Evolutionary conservation across 2,797 vertebrate species (phyloP).

Genomic region (Cynopterus sphinx): DNA sequence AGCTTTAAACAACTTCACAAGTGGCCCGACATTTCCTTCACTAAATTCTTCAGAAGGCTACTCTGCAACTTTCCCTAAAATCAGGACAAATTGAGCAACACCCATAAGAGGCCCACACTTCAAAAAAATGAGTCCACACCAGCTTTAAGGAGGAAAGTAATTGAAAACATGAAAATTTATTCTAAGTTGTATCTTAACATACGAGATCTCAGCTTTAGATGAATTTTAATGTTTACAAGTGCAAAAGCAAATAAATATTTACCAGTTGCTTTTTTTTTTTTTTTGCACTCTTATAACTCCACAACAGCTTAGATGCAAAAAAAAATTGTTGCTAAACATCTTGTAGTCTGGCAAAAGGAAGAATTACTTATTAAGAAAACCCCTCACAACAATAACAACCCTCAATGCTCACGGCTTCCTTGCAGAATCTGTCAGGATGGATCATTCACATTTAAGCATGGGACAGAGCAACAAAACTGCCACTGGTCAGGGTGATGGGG

Average conservation of each 20-base stretch:
- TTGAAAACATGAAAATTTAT: conserved; percentile 82
- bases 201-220: conserved; percentile 82
- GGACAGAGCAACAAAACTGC: accelerated
- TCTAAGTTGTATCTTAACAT: conserved; percentile 81
- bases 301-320: conserved; percentile 79
- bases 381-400: conserved; percentile 47
- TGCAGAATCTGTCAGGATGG: background rate
- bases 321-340: conserved; percentile 80
- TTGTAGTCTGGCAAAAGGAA: conserved; percentile 80
- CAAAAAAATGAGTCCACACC: conserved; percentile 62
- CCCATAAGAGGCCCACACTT: conserved; percentile 3
- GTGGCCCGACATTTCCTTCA: background rate
- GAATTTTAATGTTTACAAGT: conserved; percentile 82
- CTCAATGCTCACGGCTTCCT: background rate
- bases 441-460: background rate
- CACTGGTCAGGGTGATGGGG: accelerated
- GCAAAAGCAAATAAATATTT: conserved; percentile 81
- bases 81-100: background rate
- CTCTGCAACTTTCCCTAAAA: background rate
- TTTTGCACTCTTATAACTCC: conserved; percentile 75
- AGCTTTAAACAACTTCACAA: background rate
- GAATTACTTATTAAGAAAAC: conserved; percentile 75
- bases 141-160: conserved; percentile 65
- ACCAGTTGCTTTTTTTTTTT: conserved; percentile 79
- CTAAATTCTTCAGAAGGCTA: background rate